Evolutionary conservation across 2,113 vertebrate genomes (phyloP).

Genomic region (Mohoua ochrocephala): DNA sequence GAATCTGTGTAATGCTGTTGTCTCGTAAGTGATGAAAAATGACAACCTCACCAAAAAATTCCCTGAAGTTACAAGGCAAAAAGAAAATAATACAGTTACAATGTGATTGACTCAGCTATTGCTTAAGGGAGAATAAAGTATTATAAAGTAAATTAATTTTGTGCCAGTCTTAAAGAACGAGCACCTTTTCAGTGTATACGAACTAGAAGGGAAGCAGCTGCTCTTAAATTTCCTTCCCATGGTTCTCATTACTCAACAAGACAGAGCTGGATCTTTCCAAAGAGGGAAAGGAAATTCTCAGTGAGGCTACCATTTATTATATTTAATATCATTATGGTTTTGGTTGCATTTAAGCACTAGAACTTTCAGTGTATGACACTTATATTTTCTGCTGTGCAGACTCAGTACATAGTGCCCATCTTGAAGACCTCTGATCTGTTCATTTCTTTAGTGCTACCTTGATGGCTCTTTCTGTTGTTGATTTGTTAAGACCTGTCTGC

Average conservation of each 20-base stretch:
- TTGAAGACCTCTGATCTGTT: neutral
- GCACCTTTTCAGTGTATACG: neutral
- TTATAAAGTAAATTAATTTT: constrained; percentile 10
- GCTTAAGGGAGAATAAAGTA: neutral
- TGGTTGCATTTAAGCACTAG: neutral
- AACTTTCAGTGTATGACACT: neutral
- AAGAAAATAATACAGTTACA: neutral
- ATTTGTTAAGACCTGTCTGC: neutral
- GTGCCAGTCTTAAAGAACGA: neutral
- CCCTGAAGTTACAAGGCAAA: neutral
- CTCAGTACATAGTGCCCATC: neutral
- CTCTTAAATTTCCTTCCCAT: neutral
- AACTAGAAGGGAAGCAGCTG: neutral
- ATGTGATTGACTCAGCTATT: neutral
- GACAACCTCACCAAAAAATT: neutral
- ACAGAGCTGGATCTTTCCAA: neutral
- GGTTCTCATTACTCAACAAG: neutral
- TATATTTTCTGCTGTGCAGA: neutral
- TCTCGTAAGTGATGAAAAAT: neutral
- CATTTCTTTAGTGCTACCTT: neutral
- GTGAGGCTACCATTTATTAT: neutral
- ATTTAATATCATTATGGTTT: neutral
- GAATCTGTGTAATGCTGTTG: neutral
- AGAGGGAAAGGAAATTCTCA: neutral
- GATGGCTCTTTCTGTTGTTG: neutral